These are phyloP conservation scores for Metridium senile DNA, from an alignment of 92 coral and sea anemone species.

Conservation along the genomic window DNA sequence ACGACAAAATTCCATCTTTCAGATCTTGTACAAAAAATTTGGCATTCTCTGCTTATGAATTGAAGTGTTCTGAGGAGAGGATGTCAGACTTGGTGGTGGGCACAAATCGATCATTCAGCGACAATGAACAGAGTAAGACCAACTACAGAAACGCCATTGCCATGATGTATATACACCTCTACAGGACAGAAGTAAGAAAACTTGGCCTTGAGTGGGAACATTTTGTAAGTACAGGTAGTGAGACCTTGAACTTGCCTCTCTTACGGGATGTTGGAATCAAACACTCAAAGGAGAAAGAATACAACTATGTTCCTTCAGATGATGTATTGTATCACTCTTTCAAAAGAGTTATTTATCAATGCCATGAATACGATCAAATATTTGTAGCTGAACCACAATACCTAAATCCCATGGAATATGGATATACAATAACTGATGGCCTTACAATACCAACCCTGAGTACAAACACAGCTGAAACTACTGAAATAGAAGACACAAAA, in stretches of 20 bases:
- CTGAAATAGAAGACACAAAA: neutral
- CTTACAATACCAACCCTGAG: slow-evolving; percentile 11
- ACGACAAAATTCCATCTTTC: slow-evolving; percentile 16
- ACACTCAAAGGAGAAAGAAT: slow-evolving; percentile 7
- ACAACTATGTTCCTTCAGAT: neutral
- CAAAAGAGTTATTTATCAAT: slow-evolving; percentile 27
- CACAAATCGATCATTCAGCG: neutral
- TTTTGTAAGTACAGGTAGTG: neutral
- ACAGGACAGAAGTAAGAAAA: slow-evolving; percentile 28
- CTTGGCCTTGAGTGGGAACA: slow-evolving; percentile 33
- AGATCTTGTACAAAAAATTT: no score
- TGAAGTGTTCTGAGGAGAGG: neutral
- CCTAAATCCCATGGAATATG: slow-evolving; percentile 23
- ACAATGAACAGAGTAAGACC: neutral
- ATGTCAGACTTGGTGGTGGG: no score
- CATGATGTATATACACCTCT: slow-evolving; percentile 37
- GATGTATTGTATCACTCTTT: slow-evolving; percentile 10
- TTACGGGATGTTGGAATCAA: neutral
- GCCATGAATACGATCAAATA: no score
- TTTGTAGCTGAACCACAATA: slow-evolving; percentile 15
- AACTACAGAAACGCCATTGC: neutral
- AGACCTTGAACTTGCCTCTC: slow-evolving; percentile 3
- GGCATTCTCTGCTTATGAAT: no score
- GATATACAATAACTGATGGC: slow-evolving; percentile 19
- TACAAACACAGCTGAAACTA: neutral